These are phyloP conservation scores for Copsychus sechellarum DNA, from an alignment of 2,113 vertebrate species.

Conservation along the genomic window DNA sequence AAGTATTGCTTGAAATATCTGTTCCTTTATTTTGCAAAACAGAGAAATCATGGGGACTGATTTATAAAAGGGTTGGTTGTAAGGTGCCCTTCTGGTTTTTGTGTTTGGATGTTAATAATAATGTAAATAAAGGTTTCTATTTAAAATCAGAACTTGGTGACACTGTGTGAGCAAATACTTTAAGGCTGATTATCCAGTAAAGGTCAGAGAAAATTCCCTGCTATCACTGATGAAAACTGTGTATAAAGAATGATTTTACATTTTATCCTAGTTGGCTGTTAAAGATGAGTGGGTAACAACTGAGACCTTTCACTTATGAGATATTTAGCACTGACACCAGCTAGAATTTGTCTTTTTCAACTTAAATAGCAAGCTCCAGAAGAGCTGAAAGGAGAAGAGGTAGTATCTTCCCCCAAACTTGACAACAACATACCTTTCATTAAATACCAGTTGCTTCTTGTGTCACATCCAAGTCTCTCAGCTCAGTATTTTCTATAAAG, in stretches of 20 bases:
- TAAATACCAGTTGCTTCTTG: neutral
- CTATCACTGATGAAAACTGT: neutral
- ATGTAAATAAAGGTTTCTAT: constrained; percentile 99
- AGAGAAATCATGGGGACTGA: constrained; percentile 38
- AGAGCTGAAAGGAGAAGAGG: neutral
- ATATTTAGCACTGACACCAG: neutral
- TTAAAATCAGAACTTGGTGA: constrained; percentile 78
- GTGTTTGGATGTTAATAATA: constrained; percentile 88
- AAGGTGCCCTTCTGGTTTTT: constrained; percentile 80
- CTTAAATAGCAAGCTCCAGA: neutral
- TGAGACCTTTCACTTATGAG: rapidly evolving
- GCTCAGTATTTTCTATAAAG: neutral
- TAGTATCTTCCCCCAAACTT: neutral
- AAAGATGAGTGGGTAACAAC: neutral
- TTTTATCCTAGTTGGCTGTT: neutral
- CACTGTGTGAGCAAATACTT: neutral
- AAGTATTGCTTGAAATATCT: constrained; percentile 63
- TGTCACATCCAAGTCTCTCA: too few relatives aligned
- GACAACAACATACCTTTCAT: neutral
- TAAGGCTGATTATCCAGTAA: neutral
- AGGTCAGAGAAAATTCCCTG: neutral
- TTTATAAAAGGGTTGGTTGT: constrained; percentile 77
- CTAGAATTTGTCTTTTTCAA: neutral
- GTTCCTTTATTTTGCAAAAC: constrained; percentile 61
- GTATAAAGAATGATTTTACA: neutral